Percentiles rank a stretch among this genome's conserved stretches.
phyloP scores from a whole-genome alignment of 2,888 invertebrate species.

The Hypselothyrea guttata region DNA sequence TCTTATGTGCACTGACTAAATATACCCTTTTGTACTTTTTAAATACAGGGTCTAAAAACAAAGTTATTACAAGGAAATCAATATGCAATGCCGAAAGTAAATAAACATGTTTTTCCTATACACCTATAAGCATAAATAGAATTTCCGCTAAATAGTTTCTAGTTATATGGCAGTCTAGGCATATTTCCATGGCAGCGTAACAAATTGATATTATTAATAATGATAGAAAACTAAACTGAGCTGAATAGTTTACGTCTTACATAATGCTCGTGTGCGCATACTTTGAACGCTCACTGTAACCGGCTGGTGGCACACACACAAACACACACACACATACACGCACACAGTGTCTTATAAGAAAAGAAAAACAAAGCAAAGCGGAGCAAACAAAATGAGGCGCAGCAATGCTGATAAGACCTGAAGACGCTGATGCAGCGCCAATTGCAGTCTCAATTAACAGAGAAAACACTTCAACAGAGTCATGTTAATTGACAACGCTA shows the following conservation, averaged over 20 bases:
- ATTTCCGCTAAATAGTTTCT: too few relatives aligned
- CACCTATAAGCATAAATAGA: too few relatives aligned
- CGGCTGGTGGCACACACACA: conserved; percentile 26
- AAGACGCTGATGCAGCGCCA: conserved; percentile 4
- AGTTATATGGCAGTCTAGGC: too few relatives aligned
- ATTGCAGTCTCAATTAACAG: conserved; percentile 18
- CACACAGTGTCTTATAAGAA: too few relatives aligned
- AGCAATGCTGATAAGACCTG: conserved; percentile 60
- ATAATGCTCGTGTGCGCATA: conserved; percentile 45
- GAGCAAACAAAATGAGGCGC: neutral
- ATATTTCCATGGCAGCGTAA: too few relatives aligned
- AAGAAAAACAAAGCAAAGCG: conserved; percentile 44
- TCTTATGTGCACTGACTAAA: too few relatives aligned
- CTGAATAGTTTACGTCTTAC: conserved; percentile 37
- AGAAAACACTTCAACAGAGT: conserved; percentile 36
- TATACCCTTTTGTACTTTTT: too few relatives aligned
- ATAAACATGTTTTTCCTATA: too few relatives aligned
- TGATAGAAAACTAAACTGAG: conserved; percentile 28
- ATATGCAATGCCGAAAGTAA: too few relatives aligned
- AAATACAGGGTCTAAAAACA: too few relatives aligned
- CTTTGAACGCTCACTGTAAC: conserved; percentile 42
- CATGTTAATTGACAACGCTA: conserved; percentile 56
- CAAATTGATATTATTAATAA: too few relatives aligned
- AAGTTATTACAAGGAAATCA: too few relatives aligned
- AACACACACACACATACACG: conserved; percentile 8